Evolutionary conservation across 2,888 invertebrate species (phyloP).

Genomic region (Eurois occulta): DNA sequence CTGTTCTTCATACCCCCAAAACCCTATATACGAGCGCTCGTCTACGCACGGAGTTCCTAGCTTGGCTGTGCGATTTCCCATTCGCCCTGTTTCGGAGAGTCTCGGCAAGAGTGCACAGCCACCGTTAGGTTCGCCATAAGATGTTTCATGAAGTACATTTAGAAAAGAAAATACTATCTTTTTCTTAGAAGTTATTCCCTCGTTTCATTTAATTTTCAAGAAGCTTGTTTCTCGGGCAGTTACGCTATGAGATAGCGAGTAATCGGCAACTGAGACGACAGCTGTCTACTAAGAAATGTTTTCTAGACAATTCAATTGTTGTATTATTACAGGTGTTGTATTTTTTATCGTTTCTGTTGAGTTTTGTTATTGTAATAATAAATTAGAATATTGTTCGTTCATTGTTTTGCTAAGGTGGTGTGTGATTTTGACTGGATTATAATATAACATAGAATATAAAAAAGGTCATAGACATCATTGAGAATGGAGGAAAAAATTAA

Average conservation of each 20-base stretch:
- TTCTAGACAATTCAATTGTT: not conserved
- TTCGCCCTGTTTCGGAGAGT: not conserved
- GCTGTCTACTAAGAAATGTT: slow-evolving; percentile 4
- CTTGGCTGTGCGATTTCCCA: not conserved
- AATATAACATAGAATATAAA: not conserved
- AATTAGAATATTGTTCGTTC: not conserved
- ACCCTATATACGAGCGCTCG: too few relatives aligned
- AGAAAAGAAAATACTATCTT: not conserved
- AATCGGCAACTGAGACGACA: slow-evolving; percentile 7
- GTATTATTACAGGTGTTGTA: not conserved
- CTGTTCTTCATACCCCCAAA: too few relatives aligned
- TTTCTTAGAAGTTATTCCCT: too few relatives aligned
- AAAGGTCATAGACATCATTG: too few relatives aligned
- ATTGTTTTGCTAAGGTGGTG: not conserved
- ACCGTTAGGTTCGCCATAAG: too few relatives aligned
- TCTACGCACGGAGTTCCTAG: too few relatives aligned
- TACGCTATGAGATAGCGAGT: slow-evolving; percentile 9
- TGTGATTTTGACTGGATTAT: not conserved
- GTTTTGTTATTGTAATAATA: not conserved
- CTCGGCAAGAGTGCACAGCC: too few relatives aligned
- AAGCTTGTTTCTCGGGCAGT: not conserved
- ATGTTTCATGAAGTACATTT: not conserved
- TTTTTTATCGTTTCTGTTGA: not conserved
- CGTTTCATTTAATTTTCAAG: not conserved
- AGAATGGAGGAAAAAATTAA: not conserved